Evolutionary conservation across 1,140 invertebrate genomes (phyloP).

Genomic region (Micrasema minimum): DNA sequence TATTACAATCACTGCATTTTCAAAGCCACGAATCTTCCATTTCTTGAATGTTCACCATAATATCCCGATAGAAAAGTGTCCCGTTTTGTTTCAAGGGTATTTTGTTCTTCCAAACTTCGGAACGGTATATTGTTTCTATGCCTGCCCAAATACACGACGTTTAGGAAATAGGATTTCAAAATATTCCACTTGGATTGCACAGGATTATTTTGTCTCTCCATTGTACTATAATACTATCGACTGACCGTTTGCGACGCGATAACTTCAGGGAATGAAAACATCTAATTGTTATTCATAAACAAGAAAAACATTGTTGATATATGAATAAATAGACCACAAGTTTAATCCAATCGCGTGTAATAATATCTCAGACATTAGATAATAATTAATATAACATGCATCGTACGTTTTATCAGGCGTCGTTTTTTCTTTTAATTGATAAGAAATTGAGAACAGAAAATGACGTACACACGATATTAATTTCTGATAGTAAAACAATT

Average conservation of each 20-base stretch:
- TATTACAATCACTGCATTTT: slow-evolving; percentile 1
- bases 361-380: too few relatives aligned
- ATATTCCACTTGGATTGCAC: slow-evolving; percentile 15
- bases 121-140: slow-evolving; percentile 7
- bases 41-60: neutral
- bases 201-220: slow-evolving; percentile 3
- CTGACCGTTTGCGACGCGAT: too few relatives aligned
- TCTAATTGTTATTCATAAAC: too few relatives aligned
- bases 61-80: neutral
- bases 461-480: neutral
- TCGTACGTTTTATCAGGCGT: neutral
- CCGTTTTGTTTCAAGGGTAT: neutral
- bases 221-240: neutral
- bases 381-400: too few relatives aligned
- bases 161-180: slow-evolving; percentile 3
- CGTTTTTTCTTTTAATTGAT: too few relatives aligned
- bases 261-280: too few relatives aligned
- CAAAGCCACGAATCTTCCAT: slow-evolving; percentile 17
- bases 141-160: neutral
- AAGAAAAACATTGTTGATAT: too few relatives aligned
- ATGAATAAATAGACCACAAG: too few relatives aligned
- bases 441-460: neutral
- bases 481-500: neutral
- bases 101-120: slow-evolving; percentile 1
- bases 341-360: too few relatives aligned